Percentiles rank a stretch among this genome's conserved stretches.
These are phyloP conservation scores for Drosophila niveifrons DNA, from an alignment of 2,888 invertebrate species.

Conservation along the genomic window DNA sequence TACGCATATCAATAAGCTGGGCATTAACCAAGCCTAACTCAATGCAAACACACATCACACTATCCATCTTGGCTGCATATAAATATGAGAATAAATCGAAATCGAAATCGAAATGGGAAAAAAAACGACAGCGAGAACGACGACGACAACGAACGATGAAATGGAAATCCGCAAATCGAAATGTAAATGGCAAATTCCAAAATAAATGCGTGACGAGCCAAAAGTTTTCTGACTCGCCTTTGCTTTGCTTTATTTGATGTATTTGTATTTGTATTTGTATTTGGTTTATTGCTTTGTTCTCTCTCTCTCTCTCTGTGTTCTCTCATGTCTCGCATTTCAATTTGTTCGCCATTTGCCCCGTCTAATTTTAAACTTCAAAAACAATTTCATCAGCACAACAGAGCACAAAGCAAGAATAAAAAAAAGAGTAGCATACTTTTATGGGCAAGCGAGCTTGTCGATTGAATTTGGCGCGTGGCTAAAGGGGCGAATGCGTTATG, in stretches of 20 bases:
- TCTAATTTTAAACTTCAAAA: conserved; percentile 61
- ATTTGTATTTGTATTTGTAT: conserved; percentile 33
- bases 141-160: conserved; percentile 19
- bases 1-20: conserved; percentile 53
- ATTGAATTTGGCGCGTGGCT: conserved; percentile 43
- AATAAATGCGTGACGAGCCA: conserved; percentile 15
- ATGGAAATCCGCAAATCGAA: conserved; percentile 42
- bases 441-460: conserved; percentile 31
- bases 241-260: conserved; percentile 49
- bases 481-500: conserved; percentile 36
- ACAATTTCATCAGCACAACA: conserved; percentile 28
- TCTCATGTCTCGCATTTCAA: conserved; percentile 31
- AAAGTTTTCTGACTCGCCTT: conserved; percentile 14
- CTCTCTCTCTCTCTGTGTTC: background rate
- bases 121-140: conserved; percentile 28
- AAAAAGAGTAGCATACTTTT: conserved; percentile 49
- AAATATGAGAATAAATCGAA: conserved; percentile 72
- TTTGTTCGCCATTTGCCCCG: conserved; percentile 21
- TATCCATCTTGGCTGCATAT: conserved; percentile 63
- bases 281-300: conserved; percentile 54
- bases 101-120: conserved; percentile 53
- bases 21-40: conserved; percentile 43
- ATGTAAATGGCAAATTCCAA: conserved; percentile 44
- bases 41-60: conserved; percentile 18
- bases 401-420: too few relatives aligned